These are phyloP conservation scores for Zaprionus capensis DNA, from an alignment of 1,140 invertebrate genomes.

Conservation along the genomic window DNA sequence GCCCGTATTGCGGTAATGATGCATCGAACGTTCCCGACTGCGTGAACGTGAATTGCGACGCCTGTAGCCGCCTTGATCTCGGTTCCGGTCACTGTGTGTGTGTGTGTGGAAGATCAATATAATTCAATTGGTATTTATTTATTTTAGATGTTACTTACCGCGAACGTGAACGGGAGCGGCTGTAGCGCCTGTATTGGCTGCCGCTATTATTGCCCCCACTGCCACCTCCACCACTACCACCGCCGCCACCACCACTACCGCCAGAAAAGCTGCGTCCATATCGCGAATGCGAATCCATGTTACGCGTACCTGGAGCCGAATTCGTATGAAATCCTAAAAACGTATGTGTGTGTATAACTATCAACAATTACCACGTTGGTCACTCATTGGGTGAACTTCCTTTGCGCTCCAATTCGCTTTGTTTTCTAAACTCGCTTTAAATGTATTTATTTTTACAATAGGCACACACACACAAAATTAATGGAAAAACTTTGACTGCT, in stretches of 20 bases:
- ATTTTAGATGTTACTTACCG: conserved; percentile 36
- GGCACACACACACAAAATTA: conserved; percentile 25
- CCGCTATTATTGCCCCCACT: conserved; percentile 41
- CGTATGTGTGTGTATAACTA: conserved; percentile 2
- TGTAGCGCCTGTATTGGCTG: conserved; percentile 56
- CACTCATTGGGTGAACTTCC: conserved; percentile 26
- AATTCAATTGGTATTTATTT: background rate
- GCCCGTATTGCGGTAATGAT: conserved; percentile 43
- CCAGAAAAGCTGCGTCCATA: conserved; percentile 64
- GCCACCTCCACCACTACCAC: conserved; percentile 26
- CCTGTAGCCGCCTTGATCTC: conserved; percentile 40
- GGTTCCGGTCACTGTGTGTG: conserved; percentile 52
- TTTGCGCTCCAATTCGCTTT: background rate
- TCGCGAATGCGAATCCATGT: conserved; percentile 66
- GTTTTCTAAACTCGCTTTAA: background rate
- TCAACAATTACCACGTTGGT: conserved; percentile 25
- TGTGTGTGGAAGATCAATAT: background rate
- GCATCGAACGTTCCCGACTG: conserved; percentile 66
- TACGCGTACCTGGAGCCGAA: conserved; percentile 48
- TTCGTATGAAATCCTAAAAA: conserved; percentile 35
- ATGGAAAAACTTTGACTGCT: conserved; percentile 28
- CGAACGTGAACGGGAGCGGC: conserved; percentile 69
- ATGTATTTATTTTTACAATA: conserved; percentile 17
- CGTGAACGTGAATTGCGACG: conserved; percentile 63
- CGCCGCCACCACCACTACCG: conserved; percentile 30